These are phyloP conservation scores for Heliconius eleuchia DNA, from an alignment of 1,140 invertebrate genomes.

Conservation along the genomic window DNA sequence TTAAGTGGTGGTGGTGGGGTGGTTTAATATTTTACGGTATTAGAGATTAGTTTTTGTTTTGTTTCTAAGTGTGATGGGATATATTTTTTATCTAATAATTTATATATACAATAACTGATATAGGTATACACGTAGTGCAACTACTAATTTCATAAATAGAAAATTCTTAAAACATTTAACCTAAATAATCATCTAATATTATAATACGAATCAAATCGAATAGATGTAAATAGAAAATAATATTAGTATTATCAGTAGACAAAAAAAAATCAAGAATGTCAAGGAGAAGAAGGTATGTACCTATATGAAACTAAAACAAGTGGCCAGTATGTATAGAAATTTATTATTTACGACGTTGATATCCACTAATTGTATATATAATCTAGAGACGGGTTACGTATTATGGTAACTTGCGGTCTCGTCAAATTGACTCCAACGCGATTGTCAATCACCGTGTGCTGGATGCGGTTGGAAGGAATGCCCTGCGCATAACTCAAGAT, in stretches of 20 bases:
- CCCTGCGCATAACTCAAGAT: not conserved
- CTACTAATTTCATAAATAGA: no score
- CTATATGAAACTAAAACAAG: no score
- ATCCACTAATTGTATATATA: slow-evolving; percentile 5
- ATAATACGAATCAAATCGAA: no score
- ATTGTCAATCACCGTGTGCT: not conserved
- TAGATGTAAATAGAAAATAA: no score
- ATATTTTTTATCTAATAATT: not conserved
- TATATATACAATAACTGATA: not conserved
- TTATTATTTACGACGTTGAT: not conserved
- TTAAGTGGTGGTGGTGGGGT: not conserved
- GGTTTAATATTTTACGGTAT: not conserved
- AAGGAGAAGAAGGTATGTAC: no score
- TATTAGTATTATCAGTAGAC: no score
- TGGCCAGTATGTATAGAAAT: not conserved
- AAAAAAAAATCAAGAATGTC: no score
- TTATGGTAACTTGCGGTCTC: slow-evolving; percentile 1
- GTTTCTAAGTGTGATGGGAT: not conserved
- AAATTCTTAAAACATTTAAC: no score
- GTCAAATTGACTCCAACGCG: slow-evolving; percentile 1
- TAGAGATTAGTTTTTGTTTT: not conserved
- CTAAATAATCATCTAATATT: no score
- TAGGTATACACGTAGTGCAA: no score
- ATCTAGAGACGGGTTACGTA: not conserved
- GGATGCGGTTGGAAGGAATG: slow-evolving; percentile 5